A percentile compares a stretch with the other conserved stretches of the same genome.
These are phyloP conservation scores for Steatornis caripensis DNA, from an alignment of 2,113 vertebrate species.

Conservation along the genomic window DNA sequence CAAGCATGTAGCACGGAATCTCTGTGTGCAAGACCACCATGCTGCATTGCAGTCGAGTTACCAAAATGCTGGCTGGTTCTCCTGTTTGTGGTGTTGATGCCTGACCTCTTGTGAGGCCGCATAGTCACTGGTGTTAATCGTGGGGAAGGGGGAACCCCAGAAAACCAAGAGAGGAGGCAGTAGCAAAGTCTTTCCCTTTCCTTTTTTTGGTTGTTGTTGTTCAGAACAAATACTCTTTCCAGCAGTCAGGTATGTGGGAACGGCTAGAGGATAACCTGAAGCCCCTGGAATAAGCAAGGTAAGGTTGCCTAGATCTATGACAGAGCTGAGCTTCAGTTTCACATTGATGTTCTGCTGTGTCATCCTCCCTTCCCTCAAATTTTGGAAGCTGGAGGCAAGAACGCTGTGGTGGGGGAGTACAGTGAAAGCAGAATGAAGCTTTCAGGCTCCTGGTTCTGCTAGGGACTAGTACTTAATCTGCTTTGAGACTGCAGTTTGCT, in stretches of 20 bases:
- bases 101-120: neutral
- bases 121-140: rapidly evolving
- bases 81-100: neutral
- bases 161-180: neutral
- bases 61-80: neutral
- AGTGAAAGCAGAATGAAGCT: neutral
- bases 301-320: neutral
- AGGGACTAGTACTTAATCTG: neutral
- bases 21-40: rapidly evolving
- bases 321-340: neutral
- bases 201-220: neutral
- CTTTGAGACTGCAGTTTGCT: neutral
- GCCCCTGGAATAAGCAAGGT: neutral
- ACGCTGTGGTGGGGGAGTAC: rapidly evolving
- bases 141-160: neutral
- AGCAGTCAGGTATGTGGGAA: neutral
- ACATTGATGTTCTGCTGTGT: neutral
- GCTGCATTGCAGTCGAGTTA: neutral
- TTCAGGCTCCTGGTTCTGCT: neutral
- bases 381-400: neutral
- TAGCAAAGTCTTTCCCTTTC: neutral
- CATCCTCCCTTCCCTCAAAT: neutral
- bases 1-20: neutral
- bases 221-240: neutral
- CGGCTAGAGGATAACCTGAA: neutral